Evolutionary conservation across 1,140 invertebrate genomes (phyloP).

Genomic region (Aphidius gifuensis): DNA sequence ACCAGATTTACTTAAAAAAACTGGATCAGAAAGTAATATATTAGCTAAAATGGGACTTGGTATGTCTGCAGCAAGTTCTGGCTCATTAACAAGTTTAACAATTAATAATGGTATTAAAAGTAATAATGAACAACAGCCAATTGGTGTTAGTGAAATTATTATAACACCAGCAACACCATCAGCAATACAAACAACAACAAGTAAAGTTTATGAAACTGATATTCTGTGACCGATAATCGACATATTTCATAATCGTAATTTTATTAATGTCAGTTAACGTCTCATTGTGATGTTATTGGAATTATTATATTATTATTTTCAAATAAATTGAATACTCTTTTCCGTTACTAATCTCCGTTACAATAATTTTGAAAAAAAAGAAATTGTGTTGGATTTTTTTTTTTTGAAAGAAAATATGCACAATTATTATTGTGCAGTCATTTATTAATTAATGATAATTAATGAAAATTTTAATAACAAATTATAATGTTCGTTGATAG

Average conservation of each 20-base stretch:
- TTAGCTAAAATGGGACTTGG: conserved; percentile 79
- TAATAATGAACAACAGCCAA: conserved; percentile 45
- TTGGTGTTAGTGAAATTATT: not conserved
- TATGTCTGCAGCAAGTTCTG: conserved; percentile 60
- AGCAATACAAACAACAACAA: conserved; percentile 53
- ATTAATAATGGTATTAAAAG: conserved; percentile 43
- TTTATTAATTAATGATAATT: no score
- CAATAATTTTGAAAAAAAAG: no score
- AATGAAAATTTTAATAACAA: no score
- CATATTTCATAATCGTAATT: conserved; percentile 20
- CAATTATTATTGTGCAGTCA: no score
- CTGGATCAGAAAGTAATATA: conserved; percentile 84
- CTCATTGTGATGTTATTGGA: no score
- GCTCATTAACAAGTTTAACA: conserved; percentile 63
- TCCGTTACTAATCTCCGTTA: no score
- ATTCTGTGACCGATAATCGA: conserved; percentile 69
- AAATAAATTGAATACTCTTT: no score
- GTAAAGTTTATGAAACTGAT: conserved; percentile 83
- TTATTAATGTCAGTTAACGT: conserved; percentile 31
- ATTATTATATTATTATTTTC: no score
- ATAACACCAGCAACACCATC: conserved; percentile 22
- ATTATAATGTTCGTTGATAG: no score
- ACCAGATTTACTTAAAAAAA: conserved; percentile 74
- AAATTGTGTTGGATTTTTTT: no score
- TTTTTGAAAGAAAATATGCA: no score